Base-by-base conservation (phyloP, 2,888 invertebrate genomes). In the Beris chalybata region DNA sequence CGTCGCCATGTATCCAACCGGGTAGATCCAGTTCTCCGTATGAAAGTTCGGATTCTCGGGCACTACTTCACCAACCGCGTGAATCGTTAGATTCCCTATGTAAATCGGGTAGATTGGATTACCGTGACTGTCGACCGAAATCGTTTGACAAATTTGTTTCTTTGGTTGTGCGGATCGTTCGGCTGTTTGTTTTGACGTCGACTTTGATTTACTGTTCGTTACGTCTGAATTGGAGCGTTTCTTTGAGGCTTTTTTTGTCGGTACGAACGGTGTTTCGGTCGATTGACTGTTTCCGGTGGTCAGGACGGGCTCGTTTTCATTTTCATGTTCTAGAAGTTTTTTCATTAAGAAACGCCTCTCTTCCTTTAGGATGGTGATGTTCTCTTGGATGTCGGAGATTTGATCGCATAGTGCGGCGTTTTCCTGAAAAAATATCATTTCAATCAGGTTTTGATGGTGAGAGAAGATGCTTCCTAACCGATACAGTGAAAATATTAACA, bases 381-480 rank as follows among this genome's bases (percentile, higher is more conserved):
- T 91, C 74, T 92, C 90, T 80, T 95, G 94, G 70, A 91, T 87
- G 78, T 89, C 87, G 0, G 91, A 88, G 13, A 94, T 89, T 83
- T 95, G 93, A 82, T 95, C 95, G 79, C 94, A 93, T 3, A 95
- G 78, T 5, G 91, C 90, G 63, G 91, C 89, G 82, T 92, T 92
- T 83, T 92, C 92, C 92, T 92, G 73, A 53, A 50, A 74, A 12
- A 5, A 56, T 66, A 13, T 15, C 22, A 22, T 22, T 3, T 67
- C 44, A 66, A 64, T 32, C 43, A 31, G n/a, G 59, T n/a, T 48
- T 6, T 22, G 22, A 22, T 22, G 22, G 2, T 22, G 22, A 22
- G 22, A 38, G 3, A 3, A 38, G 38, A 2, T 38, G 5, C 38
- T 38, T 38, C 3, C 38, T 1, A 2, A 6, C 48, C n/a, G 5